Conservation (phyloP, 2,888 invertebrate genomes). For the Morpho helenor region DNA sequence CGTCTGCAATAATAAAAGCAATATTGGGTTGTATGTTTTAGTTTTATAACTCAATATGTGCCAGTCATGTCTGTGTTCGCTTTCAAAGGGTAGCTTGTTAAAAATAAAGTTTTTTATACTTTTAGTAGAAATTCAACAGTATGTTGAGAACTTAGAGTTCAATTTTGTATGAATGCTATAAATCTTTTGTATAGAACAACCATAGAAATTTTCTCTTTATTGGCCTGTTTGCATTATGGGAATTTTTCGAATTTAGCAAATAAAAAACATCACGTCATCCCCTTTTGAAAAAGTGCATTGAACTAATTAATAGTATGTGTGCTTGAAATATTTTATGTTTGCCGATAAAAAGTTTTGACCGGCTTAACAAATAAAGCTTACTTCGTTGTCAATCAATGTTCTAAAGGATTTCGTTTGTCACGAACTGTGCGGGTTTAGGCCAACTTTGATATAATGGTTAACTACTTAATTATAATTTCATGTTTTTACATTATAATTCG, state of each 20-base stretch:
- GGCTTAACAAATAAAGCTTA: constrained; percentile 7
- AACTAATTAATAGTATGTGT: constrained; percentile 24
- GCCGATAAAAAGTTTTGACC: constrained; percentile 14
- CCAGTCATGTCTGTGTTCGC: constrained; percentile 27
- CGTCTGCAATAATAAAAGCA: neutral
- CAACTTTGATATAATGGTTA: neutral
- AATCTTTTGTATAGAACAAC: constrained; percentile 15
- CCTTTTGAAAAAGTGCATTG: constrained; percentile 17
- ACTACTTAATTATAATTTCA: neutral
- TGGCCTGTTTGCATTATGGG: constrained; percentile 22
- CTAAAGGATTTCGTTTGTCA: constrained; percentile 3
- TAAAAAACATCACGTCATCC: constrained; percentile 17
- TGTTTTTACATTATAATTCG: neutral
- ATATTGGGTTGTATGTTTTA: constrained; percentile 3
- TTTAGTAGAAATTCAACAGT: constrained; percentile 3
- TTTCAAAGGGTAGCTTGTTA: constrained; percentile 29
- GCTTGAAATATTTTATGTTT: constrained; percentile 13
- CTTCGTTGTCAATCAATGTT: constrained; percentile 7
- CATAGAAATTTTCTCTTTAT: constrained; percentile 22
- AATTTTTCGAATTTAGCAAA: constrained; percentile 26
- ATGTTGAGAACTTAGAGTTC: neutral
- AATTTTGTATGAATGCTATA: constrained; percentile 1
- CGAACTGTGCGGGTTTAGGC: neutral
- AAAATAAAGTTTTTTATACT: constrained; percentile 15
- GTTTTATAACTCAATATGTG: constrained; percentile 26